Percentiles rank a stretch among this genome's conserved stretches.
Evolutionary conservation across 2,113 vertebrate genomes (phyloP).

Genomic region (Camelus dromedarius): DNA sequence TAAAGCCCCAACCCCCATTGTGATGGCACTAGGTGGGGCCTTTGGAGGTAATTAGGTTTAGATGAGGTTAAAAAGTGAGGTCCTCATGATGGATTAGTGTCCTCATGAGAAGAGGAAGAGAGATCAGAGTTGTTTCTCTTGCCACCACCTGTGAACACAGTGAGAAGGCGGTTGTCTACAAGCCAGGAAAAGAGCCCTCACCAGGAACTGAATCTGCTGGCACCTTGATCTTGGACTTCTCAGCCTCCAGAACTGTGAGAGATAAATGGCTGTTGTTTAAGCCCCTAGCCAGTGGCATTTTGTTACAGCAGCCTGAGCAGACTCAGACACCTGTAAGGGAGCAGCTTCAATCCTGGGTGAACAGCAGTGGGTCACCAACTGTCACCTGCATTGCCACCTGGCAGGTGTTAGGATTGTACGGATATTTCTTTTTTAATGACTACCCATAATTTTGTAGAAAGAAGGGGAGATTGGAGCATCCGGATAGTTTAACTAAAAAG

Average conservation of each 20-base stretch:
- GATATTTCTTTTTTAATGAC: not conserved
- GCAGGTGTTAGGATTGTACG: not conserved
- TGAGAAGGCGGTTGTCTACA: not conserved
- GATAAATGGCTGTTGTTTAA: not conserved
- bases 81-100: not conserved
- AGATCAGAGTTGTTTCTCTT: not conserved
- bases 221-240: not conserved
- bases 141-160: too few species aligned
- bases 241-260: not conserved
- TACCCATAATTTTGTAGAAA: not conserved
- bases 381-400: rapidly evolving
- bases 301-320: not conserved
- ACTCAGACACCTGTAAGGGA: rapidly evolving
- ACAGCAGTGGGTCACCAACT: rapidly evolving
- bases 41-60: not conserved
- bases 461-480: not conserved
- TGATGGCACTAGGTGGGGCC: not conserved
- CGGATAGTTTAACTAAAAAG: not conserved
- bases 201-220: rapidly evolving
- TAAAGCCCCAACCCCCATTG: not conserved
- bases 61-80: not conserved
- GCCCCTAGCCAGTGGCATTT: not conserved
- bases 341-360: not conserved
- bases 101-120: not conserved
- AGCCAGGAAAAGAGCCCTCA: not conserved